Evolutionary conservation across 2,888 invertebrate genomes (phyloP).

Genomic region (Mayetiola destructor): DNA sequence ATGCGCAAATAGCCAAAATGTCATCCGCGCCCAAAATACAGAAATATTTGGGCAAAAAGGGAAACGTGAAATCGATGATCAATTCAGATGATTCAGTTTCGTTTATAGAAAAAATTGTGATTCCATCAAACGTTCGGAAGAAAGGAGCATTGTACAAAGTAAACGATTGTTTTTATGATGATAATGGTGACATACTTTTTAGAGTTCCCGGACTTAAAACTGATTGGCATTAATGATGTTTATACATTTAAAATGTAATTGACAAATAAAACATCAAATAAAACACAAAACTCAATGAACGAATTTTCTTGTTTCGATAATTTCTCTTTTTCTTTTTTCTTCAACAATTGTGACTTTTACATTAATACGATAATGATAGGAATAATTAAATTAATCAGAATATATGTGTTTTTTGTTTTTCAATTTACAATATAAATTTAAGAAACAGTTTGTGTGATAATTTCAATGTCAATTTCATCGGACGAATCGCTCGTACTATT

Average conservation of each 20-base stretch:
- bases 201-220: slow-evolving; percentile 53
- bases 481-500: neutral
- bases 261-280: neutral
- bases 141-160: slow-evolving; percentile 55
- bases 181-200: slow-evolving; percentile 66
- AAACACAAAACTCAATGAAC: neutral
- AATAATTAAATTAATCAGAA: too few species aligned
- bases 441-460: too few species aligned
- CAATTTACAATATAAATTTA: too few species aligned
- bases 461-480: neutral
- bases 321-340: too few species aligned
- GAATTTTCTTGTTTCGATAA: too few species aligned
- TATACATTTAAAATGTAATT: neutral
- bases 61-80: neutral
- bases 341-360: too few species aligned
- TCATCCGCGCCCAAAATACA: too few species aligned
- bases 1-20: too few species aligned
- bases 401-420: too few species aligned
- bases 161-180: slow-evolving; percentile 66
- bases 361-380: too few species aligned
- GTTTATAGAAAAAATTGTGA: slow-evolving; percentile 45
- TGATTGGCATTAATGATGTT: neutral
- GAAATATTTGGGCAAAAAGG: neutral
- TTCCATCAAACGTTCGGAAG: slow-evolving; percentile 50
- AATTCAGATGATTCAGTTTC: neutral